These are phyloP conservation scores for Hanleya hanleyi DNA, from an alignment of 2,888 invertebrate genomes.

Conservation along the genomic window DNA sequence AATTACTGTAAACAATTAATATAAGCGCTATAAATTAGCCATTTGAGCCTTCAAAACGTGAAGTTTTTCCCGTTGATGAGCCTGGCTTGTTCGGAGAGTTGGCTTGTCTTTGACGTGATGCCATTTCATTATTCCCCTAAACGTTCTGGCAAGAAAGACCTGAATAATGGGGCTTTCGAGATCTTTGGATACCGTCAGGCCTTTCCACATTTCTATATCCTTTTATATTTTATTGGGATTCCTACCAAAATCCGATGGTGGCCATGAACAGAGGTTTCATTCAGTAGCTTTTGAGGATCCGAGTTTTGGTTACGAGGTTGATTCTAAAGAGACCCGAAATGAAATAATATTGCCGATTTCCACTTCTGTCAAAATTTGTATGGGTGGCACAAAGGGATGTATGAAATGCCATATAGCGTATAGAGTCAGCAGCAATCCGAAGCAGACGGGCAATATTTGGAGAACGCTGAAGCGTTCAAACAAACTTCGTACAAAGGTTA, in stretches of 20 bases:
- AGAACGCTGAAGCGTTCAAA: background rate
- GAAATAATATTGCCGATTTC: background rate
- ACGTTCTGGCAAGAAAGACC: no score
- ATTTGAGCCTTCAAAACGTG: background rate
- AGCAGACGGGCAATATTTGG: background rate
- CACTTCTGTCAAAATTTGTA: background rate
- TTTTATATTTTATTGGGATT: constrained; percentile 1
- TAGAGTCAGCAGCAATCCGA: background rate
- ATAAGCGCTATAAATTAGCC: constrained; percentile 7
- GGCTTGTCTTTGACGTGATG: background rate
- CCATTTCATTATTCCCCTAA: no score
- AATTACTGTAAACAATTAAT: constrained; percentile 6
- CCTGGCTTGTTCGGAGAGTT: background rate
- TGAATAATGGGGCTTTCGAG: background rate
- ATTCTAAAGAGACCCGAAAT: no score
- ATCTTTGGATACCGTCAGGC: background rate
- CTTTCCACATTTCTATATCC: background rate
- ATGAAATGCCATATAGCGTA: background rate
- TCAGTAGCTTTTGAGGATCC: background rate
- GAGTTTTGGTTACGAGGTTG: background rate
- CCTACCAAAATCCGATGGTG: background rate
- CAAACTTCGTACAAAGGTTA: constrained; percentile 7
- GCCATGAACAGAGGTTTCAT: background rate
- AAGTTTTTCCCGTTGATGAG: background rate
- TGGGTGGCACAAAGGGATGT: background rate